These are phyloP conservation scores for Fukomys damarensis DNA, from an alignment of 2,113 vertebrate genomes.

Conservation along the genomic window DNA sequence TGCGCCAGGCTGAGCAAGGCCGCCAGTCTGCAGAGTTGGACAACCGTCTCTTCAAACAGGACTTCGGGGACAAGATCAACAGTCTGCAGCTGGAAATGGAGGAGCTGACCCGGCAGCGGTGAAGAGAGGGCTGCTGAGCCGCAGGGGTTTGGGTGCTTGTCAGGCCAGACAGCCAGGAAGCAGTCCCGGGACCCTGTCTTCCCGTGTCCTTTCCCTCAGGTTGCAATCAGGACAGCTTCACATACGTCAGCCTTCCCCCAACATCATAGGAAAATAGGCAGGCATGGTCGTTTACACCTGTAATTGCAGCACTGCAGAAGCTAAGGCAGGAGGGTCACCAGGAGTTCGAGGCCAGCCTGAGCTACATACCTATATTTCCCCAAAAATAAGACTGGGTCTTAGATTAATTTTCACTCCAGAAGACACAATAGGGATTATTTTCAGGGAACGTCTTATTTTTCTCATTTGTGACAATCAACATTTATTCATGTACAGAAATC, in stretches of 20 bases:
- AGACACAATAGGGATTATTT: not conserved
- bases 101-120: slow-evolving; percentile 93
- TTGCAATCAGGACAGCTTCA: not conserved
- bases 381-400: not conserved
- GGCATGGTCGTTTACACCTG: not conserved
- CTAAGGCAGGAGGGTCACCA: not conserved
- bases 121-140: slow-evolving; percentile 76
- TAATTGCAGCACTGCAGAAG: not conserved
- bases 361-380: not conserved
- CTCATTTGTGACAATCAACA: not conserved
- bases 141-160: slow-evolving; percentile 58
- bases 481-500: not conserved
- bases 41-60: slow-evolving; percentile 97
- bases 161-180: not conserved
- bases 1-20: slow-evolving; percentile 92
- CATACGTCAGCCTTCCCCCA: not conserved
- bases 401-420: not conserved
- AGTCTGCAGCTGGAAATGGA: slow-evolving; percentile 95
- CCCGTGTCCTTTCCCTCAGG: not conserved
- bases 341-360: not conserved
- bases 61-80: slow-evolving; percentile 98
- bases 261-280: not conserved
- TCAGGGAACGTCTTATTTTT: not conserved
- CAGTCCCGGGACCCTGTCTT: not conserved
- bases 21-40: slow-evolving; percentile 92